Base-by-base conservation (phyloP, 1,140 invertebrate species). In the Papilio polyxenes region DNA sequence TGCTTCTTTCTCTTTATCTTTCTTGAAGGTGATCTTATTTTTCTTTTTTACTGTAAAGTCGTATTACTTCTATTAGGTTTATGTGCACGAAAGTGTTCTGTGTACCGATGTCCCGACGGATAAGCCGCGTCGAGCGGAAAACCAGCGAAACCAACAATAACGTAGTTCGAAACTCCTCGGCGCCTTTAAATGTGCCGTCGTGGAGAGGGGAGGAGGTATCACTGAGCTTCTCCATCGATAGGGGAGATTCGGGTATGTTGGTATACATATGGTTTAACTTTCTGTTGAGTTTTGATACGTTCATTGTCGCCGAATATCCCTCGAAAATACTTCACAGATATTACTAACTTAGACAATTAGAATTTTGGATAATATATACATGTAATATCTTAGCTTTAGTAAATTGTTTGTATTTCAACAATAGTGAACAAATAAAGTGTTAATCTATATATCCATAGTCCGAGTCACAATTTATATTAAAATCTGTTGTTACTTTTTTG, bases 1-100 rank as follows among this genome's bases (percentile, higher is more conserved):
- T 44, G 23, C 0, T 44, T 44, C 7, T 2, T n/a, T n/a, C n/a
- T n/a, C n/a, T n/a, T n/a, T 2, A 44, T 44, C 40, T 7, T 44
- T 44, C 40, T 44, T 44, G 40, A 44, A 44, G 0, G 3, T 44
- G 23, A 31, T 31, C 23, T 31, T n/a, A n/a, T n/a, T n/a, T n/a
- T n/a, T n/a, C n/a, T n/a, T n/a, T 31, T 31, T 31, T 31, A 31
- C 23, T 31, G 23, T 31, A 31, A 31, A 31, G 17, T 53, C 51
- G 15, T 53, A 6, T 40, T 76, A 11, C 83, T 75, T 82, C 74
- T 83, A 53, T 23, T 80, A 95, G 94, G 88, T 89, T 95, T 80
- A 96, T 98, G 95, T 96, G 97, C 85, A 97, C 97, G 23, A 97
- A 97, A 95, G 96, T 98, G 65, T 97, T 96, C 88, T 95, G 95